Evolutionary conservation across 2,888 invertebrate genomes (phyloP), one percentile per base, ranked within the genome.

Genomic region (Luffia ferchaultella): DNA sequence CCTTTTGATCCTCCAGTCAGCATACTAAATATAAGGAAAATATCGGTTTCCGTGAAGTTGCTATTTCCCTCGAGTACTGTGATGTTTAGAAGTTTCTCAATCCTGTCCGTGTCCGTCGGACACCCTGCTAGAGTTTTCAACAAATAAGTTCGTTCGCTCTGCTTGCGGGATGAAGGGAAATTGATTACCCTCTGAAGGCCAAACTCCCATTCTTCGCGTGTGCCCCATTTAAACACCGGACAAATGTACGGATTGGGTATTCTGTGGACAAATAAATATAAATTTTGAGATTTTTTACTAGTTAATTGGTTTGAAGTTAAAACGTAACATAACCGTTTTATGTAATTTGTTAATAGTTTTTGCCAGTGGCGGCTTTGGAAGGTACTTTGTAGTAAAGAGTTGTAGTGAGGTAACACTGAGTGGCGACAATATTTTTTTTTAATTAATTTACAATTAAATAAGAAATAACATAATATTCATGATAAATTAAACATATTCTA

Each of bases 221-320:
- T 88, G 1, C 93, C 93, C 90, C 92, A 93, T 71, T 90, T 90
- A 70, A 93, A 93, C 1, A 93, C 92, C 1, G 93, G 92, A 55
- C 93, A 93, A 54, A 93, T 88, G 68, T 87, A 91, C 63, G 89
- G 89, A 68, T 90, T 91, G 16, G 90, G 86, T 47, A 93, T 88
- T 3, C 93, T 93, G 67, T 20, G 51, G n/a, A n/a, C n/a, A 56
- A 42, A 52, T 43, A 3, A 30, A 48, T 53, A 55, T 45, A 43
- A 18, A 20, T 18, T 5, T 64, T 66, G 52, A 50, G 5, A n/a
- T n/a, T n/a, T n/a, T n/a, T n/a, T n/a, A n/a, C n/a, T n/a, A n/a
- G n/a, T n/a, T n/a, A n/a, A n/a, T n/a, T n/a, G n/a, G n/a, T n/a
- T n/a, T n/a, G n/a, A n/a, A n/a, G n/a, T n/a, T n/a, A n/a, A n/a